These are phyloP conservation scores for Papilio protenor DNA, from an alignment of 2,888 invertebrate genomes.

Conservation along the genomic window DNA sequence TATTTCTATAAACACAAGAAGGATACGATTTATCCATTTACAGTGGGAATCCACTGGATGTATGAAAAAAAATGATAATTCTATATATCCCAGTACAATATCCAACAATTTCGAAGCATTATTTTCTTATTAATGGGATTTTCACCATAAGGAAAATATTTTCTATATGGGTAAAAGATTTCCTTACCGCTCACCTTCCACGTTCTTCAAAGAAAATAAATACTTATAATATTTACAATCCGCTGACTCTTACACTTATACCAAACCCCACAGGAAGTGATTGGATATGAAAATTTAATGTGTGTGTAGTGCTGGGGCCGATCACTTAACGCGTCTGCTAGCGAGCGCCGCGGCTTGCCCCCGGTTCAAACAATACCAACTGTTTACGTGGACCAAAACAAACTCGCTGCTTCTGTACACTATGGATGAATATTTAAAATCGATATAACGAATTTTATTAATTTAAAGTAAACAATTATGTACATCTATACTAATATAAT, in stretches of 20 bases:
- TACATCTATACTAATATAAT: too few relatives aligned
- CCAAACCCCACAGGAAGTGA: conserved; percentile 40
- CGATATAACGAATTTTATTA: background rate
- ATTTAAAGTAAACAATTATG: conserved; percentile 16
- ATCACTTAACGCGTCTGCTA: conserved; percentile 37
- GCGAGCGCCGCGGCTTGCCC: conserved; percentile 12
- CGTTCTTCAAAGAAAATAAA: background rate
- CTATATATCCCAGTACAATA: too few relatives aligned
- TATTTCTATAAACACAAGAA: too few relatives aligned
- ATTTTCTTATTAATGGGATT: too few relatives aligned
- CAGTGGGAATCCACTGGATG: too few relatives aligned
- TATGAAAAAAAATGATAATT: too few relatives aligned
- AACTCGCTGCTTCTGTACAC: conserved; percentile 11
- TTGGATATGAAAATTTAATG: conserved; percentile 47
- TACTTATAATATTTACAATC: background rate
- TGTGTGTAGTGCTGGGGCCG: conserved; percentile 41
- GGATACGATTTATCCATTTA: too few relatives aligned
- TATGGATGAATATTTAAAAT: conserved; percentile 30
- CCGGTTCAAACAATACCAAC: conserved; percentile 40
- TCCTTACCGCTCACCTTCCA: too few relatives aligned
- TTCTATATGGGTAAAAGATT: too few relatives aligned
- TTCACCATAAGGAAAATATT: too few relatives aligned
- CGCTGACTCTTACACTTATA: conserved; percentile 12
- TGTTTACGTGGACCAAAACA: conserved; percentile 25
- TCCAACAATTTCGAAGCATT: too few relatives aligned